These are phyloP conservation scores for Toxotes lorentzi DNA, from an alignment of 2,797 vertebrate species.

Conservation along the genomic window DNA sequence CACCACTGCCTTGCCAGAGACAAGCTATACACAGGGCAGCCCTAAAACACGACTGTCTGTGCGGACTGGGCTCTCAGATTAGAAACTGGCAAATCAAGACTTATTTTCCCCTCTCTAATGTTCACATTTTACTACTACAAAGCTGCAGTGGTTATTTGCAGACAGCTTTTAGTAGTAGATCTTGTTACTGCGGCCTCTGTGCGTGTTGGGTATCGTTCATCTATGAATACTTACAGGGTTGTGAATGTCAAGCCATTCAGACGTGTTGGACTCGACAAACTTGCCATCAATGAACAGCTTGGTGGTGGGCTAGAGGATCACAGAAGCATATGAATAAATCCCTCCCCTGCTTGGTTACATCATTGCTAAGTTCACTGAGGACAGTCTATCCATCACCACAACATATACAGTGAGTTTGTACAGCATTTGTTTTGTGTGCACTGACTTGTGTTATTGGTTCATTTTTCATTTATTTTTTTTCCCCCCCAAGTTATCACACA, in stretches of 20 bases:
- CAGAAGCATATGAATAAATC: constrained; percentile 52
- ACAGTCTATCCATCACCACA: constrained; percentile 17
- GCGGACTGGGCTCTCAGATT: constrained; percentile 19
- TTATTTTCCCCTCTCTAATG: not conserved
- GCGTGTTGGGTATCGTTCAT: constrained; percentile 21
- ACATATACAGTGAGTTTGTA: not conserved
- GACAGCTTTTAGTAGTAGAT: constrained; percentile 2
- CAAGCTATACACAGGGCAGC: not conserved
- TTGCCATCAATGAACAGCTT: constrained; percentile 99
- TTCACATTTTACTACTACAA: constrained; percentile 3
- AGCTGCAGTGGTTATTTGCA: constrained; percentile 21
- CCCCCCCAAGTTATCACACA: no score
- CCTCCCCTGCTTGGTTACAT: constrained; percentile 22
- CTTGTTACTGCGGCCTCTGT: constrained; percentile 15
- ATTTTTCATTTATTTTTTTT: no score
- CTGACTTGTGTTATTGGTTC: not conserved
- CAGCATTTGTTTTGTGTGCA: not conserved
- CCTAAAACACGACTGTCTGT: constrained; percentile 23
- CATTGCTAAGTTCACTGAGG: constrained; percentile 20
- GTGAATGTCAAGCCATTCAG: constrained; percentile 96
- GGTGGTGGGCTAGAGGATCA: constrained; percentile 89
- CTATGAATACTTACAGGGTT: constrained; percentile 92
- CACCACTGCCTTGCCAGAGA: constrained; percentile 27
- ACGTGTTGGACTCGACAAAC: constrained; percentile 94
- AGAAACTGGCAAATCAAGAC: constrained; percentile 26